Evolutionary conservation across 2,113 vertebrate species (phyloP), one percentile per base, ranked within the genome.

Genomic region (Oxygymnocypris stewartii): DNA sequence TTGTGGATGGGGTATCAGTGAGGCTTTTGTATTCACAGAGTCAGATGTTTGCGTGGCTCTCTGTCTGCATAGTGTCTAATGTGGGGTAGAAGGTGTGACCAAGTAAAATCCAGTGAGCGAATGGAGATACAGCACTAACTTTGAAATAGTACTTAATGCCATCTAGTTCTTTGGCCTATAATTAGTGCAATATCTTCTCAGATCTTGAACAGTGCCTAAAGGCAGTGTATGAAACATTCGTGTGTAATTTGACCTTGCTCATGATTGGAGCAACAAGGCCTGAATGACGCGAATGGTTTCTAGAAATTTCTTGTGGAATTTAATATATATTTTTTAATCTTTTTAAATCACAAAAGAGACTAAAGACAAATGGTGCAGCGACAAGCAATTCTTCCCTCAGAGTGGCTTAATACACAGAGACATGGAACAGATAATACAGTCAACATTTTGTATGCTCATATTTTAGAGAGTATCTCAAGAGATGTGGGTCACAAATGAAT

Each of bases 171-270:
- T 59, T 31, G 20, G 18, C 51, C 51, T 79, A 59, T 79, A 79
- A 79, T 79, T 79, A 59, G 51, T 79, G 51, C 31, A 79, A 35
- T 37, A 35, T 31, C 77, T 0, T 79, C 77, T 59, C 77, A 59
- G 31, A 79, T 57, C 31, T 37, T 59, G 77, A 59, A 6, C 51
- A 37, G 5, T 59, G 9, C 54, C 77, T 79, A 40, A 79, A 79
- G 77, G 51, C 77, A 79, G 18, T 23, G 5, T 23, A 79, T 59
- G 2, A 79, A 79, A 23, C 51, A 40, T 59, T 59, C 40, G 59
- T 79, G 77, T 57, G 77, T 79, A 31, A 79, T 59, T 79, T 37
- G 51, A 79, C 77, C 51, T 79, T 59, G 77, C 18, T 40, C 77
- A n/a, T 14, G 31, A 79, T 59, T 59, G 10, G 31, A 79, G 31